These are phyloP conservation scores for Bothrops jararaca DNA, from an alignment of 2,113 vertebrate species.

Conservation along the genomic window DNA sequence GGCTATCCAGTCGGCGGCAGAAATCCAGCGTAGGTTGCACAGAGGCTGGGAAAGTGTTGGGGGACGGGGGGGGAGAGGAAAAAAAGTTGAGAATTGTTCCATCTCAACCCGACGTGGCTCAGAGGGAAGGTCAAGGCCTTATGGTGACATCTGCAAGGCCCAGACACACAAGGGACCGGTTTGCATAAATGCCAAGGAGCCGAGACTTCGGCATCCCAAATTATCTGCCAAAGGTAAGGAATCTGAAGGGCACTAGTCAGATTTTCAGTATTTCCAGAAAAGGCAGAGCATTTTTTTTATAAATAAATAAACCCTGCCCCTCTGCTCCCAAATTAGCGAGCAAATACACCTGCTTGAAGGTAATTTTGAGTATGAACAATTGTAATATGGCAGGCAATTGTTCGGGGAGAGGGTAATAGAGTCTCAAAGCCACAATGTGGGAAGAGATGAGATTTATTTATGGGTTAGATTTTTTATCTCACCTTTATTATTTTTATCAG, in stretches of 20 bases:
- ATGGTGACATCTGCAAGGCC: background rate
- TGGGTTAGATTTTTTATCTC: too few species aligned
- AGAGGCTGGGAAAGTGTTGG: conserved; percentile 68
- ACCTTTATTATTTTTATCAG: too few species aligned
- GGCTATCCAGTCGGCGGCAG: conserved; percentile 87
- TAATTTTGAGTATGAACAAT: background rate
- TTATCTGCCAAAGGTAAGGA: background rate
- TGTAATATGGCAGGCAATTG: background rate
- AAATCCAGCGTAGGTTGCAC: conserved; percentile 87
- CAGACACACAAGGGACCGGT: background rate
- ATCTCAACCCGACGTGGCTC: background rate
- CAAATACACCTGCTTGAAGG: background rate
- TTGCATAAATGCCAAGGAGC: background rate
- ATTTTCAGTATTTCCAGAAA: background rate
- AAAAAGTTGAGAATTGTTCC: conserved; percentile 23
- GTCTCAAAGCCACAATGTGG: background rate
- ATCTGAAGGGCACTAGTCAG: background rate
- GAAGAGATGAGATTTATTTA: too few species aligned
- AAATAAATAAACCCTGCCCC: too few species aligned
- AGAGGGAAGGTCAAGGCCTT: background rate
- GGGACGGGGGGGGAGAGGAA: background rate
- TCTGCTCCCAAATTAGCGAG: background rate
- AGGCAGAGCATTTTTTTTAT: background rate
- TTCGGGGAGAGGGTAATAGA: background rate
- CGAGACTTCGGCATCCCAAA: background rate